Conservation (phyloP, 2,888 invertebrate species). For the Leucozona laternaria region DNA sequence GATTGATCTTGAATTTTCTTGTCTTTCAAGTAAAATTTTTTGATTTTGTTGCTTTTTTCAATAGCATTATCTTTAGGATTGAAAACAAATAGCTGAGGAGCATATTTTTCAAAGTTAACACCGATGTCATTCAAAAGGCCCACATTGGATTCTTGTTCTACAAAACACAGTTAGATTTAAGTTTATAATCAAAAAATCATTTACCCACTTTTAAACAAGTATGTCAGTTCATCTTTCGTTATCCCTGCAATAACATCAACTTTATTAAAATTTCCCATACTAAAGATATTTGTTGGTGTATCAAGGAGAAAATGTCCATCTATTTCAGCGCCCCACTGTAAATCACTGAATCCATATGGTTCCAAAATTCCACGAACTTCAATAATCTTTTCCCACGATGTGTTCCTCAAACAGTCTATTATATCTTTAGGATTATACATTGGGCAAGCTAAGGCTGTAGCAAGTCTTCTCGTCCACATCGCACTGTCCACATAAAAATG, state of each 20-base stretch:
- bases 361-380: conserved; percentile 77
- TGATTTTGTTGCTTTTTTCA: conserved; percentile 11
- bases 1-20: conserved; percentile 38
- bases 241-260: conserved; percentile 87
- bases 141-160: conserved; percentile 77
- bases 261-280: conserved; percentile 84
- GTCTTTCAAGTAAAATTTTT: conserved; percentile 76
- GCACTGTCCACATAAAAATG: conserved; percentile 84
- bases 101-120: conserved; percentile 78
- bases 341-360: conserved; percentile 77
- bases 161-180: not conserved
- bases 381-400: conserved; percentile 78
- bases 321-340: conserved; percentile 84
- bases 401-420: conserved; percentile 84
- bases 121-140: conserved; percentile 78
- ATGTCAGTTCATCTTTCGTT: conserved; percentile 85
- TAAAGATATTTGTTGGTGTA: conserved; percentile 85
- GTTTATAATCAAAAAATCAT: not conserved
- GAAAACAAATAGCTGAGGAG: conserved; percentile 82
- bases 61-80: conserved; percentile 77
- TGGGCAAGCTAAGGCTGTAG: conserved; percentile 86
- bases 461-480: conserved; percentile 86
- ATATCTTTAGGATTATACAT: conserved; percentile 84
- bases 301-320: conserved; percentile 87
- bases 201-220: not conserved